These are phyloP conservation scores for Porites lobata DNA, from an alignment of 92 coral and sea anemone genomes.

Conservation along the genomic window DNA sequence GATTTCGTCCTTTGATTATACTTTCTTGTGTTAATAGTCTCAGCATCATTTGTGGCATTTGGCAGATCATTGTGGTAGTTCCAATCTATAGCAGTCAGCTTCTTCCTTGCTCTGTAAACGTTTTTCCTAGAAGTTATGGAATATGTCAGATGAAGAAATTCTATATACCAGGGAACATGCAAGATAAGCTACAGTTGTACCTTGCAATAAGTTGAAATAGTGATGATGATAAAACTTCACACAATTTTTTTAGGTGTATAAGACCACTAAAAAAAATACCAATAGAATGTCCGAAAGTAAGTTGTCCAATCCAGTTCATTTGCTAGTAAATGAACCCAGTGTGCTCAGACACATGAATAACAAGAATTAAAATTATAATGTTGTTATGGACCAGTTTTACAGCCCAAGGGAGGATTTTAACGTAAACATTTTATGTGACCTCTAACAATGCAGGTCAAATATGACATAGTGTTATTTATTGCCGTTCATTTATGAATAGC, in stretches of 20 bases:
- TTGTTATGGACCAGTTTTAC: no score
- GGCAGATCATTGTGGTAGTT: conserved; percentile 56
- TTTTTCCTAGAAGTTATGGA: conserved; percentile 37
- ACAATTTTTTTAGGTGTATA: background rate
- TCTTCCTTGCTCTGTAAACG: conserved; percentile 60
- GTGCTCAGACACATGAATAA: no score
- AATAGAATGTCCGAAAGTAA: background rate
- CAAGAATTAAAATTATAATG: no score
- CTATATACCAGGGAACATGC: background rate
- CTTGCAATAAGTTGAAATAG: background rate
- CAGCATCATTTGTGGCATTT: conserved; percentile 31
- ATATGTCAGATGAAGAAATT: background rate
- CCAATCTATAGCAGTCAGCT: conserved; percentile 61
- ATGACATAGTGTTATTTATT: background rate
- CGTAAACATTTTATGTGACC: background rate
- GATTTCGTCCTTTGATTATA: conserved; percentile 58
- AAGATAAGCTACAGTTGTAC: background rate
- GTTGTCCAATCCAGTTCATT: background rate
- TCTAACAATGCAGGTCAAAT: background rate
- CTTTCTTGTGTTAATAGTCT: conserved; percentile 43
- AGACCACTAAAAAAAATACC: background rate
- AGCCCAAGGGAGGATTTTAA: background rate
- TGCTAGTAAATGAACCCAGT: background rate
- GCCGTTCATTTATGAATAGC: background rate
- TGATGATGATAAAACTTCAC: background rate